Conservation (phyloP, 2,797 vertebrate species). For the Rhinophrynus dorsalis region DNA sequence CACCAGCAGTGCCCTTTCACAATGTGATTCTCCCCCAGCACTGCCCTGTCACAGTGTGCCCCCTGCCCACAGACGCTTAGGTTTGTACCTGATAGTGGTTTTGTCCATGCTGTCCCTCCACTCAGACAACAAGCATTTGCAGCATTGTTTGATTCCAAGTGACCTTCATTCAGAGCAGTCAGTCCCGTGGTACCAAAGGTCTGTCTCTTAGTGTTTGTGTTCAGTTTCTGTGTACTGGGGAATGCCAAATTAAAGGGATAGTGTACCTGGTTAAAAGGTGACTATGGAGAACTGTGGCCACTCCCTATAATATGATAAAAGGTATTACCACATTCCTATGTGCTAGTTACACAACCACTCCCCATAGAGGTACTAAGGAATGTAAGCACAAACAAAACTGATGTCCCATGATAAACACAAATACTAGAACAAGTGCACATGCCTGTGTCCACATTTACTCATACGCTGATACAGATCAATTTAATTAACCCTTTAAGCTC, state of each 20-base stretch:
- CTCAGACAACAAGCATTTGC: neutral
- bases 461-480: too few species aligned
- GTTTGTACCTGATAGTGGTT: neutral
- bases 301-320: conserved; percentile 33
- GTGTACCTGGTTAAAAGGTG: conserved; percentile 24
- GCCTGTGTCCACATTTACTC: too few species aligned
- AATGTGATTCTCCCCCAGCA: too few species aligned
- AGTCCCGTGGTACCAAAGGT: conserved; percentile 36
- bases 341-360: conserved; percentile 35
- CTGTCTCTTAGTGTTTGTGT: conserved; percentile 39
- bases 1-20: neutral
- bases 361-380: conserved; percentile 10
- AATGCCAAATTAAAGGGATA: conserved; percentile 41
- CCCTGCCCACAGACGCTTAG: too few species aligned
- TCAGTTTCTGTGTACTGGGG: neutral
- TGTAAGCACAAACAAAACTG: conserved; percentile 25
- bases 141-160: neutral
- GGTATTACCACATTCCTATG: conserved; percentile 37
- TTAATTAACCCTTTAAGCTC: too few species aligned
- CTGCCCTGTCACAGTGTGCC: too few species aligned
- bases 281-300: conserved; percentile 19
- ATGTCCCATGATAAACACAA: neutral
- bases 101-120: neutral
- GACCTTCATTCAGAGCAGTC: neutral
- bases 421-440: conserved; percentile 14